A percentile compares a stretch with the other conserved stretches of the same genome.
phyloP scores from a whole-genome alignment of 2,888 invertebrate genomes.

The Pseudococcus jackbeardsleyi region DNA sequence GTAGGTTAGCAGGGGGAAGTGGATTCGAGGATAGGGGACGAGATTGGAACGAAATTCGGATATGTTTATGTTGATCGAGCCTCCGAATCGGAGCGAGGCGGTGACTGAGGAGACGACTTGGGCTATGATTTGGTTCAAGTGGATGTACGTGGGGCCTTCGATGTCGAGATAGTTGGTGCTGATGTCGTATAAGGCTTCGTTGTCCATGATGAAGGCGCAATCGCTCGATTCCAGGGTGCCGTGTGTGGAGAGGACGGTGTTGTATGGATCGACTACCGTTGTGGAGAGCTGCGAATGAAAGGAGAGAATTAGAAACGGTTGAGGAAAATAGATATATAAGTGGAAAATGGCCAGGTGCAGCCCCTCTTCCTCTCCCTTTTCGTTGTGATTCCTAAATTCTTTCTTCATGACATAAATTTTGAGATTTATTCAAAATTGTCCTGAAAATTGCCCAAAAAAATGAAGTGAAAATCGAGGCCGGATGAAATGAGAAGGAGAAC shows the following conservation, averaged over 20 bases:
- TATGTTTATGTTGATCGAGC: constrained; percentile 35
- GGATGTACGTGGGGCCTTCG: constrained; percentile 25
- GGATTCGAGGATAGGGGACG: constrained; percentile 50
- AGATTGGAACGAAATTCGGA: constrained; percentile 48
- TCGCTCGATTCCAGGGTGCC: constrained; percentile 42
- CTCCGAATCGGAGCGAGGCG: constrained; percentile 2
- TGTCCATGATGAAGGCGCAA: constrained; percentile 40
- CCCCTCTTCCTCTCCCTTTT: too few species aligned
- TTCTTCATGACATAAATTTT: too few species aligned
- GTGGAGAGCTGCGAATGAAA: constrained; percentile 14
- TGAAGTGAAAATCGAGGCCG: too few species aligned
- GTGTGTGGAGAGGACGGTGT: constrained; percentile 7
- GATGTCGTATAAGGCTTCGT: constrained; percentile 46
- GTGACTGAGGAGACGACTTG: constrained; percentile 11
- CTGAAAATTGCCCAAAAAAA: too few species aligned
- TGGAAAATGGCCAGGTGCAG: too few species aligned
- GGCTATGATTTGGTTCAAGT: constrained; percentile 29
- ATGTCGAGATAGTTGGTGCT: constrained; percentile 23
- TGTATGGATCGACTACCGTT: constrained; percentile 47
- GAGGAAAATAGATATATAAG: not conserved
- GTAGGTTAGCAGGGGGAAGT: constrained; percentile 7
- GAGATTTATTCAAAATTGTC: too few species aligned
- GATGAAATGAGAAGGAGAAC: too few species aligned
- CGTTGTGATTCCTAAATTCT: too few species aligned
- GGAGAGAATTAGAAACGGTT: not conserved